These are phyloP conservation scores for Teinopalpus imperialis DNA, from an alignment of 2,888 invertebrate genomes.

Conservation along the genomic window DNA sequence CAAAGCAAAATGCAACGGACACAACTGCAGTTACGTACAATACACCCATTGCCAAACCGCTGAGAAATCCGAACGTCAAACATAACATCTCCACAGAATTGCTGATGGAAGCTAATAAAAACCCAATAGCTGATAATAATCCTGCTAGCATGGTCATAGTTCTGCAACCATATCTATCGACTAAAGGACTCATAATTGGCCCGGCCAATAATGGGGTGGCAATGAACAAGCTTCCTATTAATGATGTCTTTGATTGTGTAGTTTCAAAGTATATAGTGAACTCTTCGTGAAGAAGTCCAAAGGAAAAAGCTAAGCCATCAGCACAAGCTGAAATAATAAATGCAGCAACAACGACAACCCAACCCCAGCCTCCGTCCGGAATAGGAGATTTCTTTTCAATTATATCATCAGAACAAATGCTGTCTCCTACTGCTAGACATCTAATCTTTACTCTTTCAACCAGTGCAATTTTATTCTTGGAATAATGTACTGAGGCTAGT, in stretches of 20 bases:
- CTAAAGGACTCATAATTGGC: conserved; percentile 91
- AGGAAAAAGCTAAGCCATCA: conserved; percentile 95
- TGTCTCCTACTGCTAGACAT: conserved; percentile 70
- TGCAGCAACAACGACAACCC: conserved; percentile 93
- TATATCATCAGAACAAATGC: conserved; percentile 61
- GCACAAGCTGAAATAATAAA: conserved; percentile 93
- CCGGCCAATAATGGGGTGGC: conserved; percentile 93
- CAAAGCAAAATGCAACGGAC: conserved; percentile 95
- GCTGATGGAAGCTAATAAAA: conserved; percentile 86
- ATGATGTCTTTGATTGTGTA: conserved; percentile 91
- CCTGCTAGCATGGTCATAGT: conserved; percentile 88
- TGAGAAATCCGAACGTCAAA: conserved; percentile 91
- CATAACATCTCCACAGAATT: conserved; percentile 89
- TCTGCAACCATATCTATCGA: conserved; percentile 91
- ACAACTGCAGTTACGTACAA: conserved; percentile 95
- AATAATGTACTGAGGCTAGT: too few relatives aligned
- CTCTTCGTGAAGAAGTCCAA: conserved; percentile 93
- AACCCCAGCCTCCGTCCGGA: conserved; percentile 94
- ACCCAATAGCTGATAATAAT: conserved; percentile 86
- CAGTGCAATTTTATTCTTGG: too few relatives aligned
- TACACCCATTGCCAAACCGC: conserved; percentile 91
- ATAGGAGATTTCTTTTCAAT: conserved; percentile 77
- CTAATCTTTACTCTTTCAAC: conserved; percentile 72
- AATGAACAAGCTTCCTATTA: conserved; percentile 94
- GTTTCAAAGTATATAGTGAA: conserved; percentile 89